Percentiles rank a stretch among this genome's conserved stretches.
phyloP scores from a whole-genome alignment of 2,888 invertebrate species.

The Apodemia zela region DNA sequence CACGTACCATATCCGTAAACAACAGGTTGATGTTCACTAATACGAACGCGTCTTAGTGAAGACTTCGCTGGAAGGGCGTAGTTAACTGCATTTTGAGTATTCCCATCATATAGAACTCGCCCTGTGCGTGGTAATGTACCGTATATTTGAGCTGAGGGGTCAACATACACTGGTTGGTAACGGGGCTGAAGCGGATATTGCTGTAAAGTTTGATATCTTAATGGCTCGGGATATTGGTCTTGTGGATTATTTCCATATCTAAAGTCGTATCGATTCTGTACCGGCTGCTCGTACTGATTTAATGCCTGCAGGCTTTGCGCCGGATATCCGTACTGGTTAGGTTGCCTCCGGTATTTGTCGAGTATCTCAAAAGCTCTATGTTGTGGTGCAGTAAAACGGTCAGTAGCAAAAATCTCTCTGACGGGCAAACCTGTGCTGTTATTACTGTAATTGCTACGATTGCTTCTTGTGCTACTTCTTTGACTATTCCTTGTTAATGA shows the following conservation, averaged over 20 bases:
- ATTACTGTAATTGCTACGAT: constrained; percentile 57
- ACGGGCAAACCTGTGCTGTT: constrained; percentile 56
- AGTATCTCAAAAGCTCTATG: constrained; percentile 63
- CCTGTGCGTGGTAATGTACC: constrained; percentile 55
- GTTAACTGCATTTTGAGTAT: constrained; percentile 44
- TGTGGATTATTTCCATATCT: constrained; percentile 38
- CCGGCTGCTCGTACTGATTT: constrained; percentile 53
- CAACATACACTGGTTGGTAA: constrained; percentile 51
- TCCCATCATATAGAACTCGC: constrained; percentile 39
- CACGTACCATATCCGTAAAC: constrained; percentile 72
- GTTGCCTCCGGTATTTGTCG: constrained; percentile 60
- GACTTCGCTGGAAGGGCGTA: constrained; percentile 60
- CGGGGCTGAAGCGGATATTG: constrained; percentile 36
- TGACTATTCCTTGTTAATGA: constrained; percentile 61
- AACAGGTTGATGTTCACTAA: constrained; percentile 62
- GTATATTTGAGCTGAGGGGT: constrained; percentile 47
- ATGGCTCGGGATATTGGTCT: constrained; percentile 49
- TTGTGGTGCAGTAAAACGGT: constrained; percentile 62
- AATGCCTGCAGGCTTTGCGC: constrained; percentile 66
- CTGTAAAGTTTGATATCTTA: constrained; percentile 39
- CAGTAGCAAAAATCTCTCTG: constrained; percentile 68
- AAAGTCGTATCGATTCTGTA: constrained; percentile 39
- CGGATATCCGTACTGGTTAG: constrained; percentile 59
- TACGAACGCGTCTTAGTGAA: constrained; percentile 60
- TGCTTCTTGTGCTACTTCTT: constrained; percentile 66